Evolutionary conservation across 2,113 vertebrate species (phyloP).

Genomic region (Penelope pileata): DNA sequence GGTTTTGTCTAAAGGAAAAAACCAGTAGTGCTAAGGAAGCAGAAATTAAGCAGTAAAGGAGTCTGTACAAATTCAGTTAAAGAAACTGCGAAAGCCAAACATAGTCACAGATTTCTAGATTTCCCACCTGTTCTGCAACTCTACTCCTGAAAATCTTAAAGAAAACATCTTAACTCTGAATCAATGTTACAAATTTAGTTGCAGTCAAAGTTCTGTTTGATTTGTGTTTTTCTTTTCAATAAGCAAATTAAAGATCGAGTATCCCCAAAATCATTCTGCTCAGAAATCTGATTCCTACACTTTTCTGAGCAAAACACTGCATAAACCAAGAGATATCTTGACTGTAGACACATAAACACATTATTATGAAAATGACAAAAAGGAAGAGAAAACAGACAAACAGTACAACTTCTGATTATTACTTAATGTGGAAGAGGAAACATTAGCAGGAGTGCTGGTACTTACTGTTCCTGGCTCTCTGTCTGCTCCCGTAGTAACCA

Average conservation of each 20-base stretch:
- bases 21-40: background rate
- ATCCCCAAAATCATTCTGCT: background rate
- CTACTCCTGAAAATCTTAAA: background rate
- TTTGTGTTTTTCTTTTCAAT: background rate
- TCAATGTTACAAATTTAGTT: background rate
- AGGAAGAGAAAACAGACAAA: background rate
- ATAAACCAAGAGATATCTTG: background rate
- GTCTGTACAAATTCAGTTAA: background rate
- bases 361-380: background rate
- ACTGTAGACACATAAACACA: background rate
- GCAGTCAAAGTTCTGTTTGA: background rate
- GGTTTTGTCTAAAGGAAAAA: background rate
- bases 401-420: background rate
- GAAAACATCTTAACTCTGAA: background rate
- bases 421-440: background rate
- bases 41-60: slow-evolving; percentile 32
- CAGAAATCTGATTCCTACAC: background rate
- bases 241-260: background rate
- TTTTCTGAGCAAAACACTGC: background rate
- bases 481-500: slow-evolving; percentile 87
- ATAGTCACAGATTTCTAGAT: background rate
- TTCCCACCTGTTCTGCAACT: slow-evolving; percentile 7
- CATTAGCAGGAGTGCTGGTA: slow-evolving; percentile 73
- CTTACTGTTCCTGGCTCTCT: slow-evolving; percentile 95
- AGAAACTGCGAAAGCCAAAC: background rate